Conservation (phyloP, 2,888 invertebrate genomes). For the Amblyteles armatorius region DNA sequence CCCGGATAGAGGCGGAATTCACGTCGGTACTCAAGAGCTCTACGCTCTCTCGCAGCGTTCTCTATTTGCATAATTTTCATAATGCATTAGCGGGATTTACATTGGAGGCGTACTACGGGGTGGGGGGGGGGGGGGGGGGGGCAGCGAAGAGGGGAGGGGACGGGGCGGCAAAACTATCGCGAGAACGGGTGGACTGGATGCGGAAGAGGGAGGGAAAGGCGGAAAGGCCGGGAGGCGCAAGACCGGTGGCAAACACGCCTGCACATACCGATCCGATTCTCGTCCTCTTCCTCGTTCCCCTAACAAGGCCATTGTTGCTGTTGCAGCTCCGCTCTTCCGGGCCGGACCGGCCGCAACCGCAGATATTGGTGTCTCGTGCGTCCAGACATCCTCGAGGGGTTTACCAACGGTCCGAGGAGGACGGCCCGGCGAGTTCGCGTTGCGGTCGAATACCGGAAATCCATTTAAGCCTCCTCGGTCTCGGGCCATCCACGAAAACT, state of each 20-base stretch:
- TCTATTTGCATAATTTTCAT: slow-evolving; percentile 80
- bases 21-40: slow-evolving; percentile 49
- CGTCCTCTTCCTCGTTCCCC: slow-evolving; percentile 37
- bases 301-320: slow-evolving; percentile 25
- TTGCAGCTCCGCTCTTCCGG: slow-evolving; percentile 34
- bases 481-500: not conserved
- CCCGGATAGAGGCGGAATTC: slow-evolving; percentile 47
- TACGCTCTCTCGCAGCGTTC: slow-evolving; percentile 51
- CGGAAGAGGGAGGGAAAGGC: slow-evolving; percentile 42
- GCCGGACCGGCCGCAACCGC: slow-evolving; percentile 45
- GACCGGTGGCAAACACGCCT: slow-evolving; percentile 45
- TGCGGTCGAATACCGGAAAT: slow-evolving; percentile 28
- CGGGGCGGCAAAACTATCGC: slow-evolving; percentile 59
- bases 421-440: slow-evolving; percentile 5
- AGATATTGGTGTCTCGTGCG: slow-evolving; percentile 51
- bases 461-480: slow-evolving; percentile 16
- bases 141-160: slow-evolving; percentile 42
- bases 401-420: not conserved
- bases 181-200: slow-evolving; percentile 49
- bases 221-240: slow-evolving; percentile 39
- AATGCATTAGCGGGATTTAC: slow-evolving; percentile 78
- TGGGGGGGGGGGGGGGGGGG: slow-evolving; percentile 51
- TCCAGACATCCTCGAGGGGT: not conserved
- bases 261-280: slow-evolving; percentile 49
- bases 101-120: slow-evolving; percentile 69